Conservation (phyloP, 2,888 invertebrate genomes). For the Drosophila leonis region DNA sequence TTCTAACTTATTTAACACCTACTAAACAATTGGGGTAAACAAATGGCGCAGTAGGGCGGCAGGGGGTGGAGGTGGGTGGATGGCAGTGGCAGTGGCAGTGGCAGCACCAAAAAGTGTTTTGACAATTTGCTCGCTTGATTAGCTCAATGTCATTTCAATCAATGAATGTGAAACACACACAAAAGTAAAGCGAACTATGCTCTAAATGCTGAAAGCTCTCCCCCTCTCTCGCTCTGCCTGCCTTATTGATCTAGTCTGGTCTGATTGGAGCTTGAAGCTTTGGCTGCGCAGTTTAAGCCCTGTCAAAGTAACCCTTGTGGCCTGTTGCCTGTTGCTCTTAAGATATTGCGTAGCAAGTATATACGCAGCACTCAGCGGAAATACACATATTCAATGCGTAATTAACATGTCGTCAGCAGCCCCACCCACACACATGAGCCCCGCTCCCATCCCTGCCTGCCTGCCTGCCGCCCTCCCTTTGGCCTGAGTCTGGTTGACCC, state of each 20-base stretch:
- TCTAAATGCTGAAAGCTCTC: conserved; percentile 3
- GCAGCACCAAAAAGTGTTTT: conserved; percentile 15
- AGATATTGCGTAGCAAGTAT: conserved; percentile 37
- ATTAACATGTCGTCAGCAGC: conserved; percentile 50
- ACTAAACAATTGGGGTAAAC: conserved; percentile 13
- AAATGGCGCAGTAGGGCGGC: background rate
- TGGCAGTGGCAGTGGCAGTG: background rate
- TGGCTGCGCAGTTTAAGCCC: conserved; percentile 41
- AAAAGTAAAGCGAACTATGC: conserved; percentile 1
- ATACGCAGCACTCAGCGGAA: conserved; percentile 3
- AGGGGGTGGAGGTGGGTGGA: background rate
- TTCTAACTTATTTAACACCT: conserved; percentile 5
- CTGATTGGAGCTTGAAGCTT: background rate
- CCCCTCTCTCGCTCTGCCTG: no score
- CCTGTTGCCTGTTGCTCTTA: background rate
- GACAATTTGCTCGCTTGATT: conserved; percentile 41
- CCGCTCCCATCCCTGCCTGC: no score
- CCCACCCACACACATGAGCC: background rate
- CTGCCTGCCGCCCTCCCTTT: no score
- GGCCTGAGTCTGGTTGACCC: background rate
- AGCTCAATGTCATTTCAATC: conserved; percentile 66
- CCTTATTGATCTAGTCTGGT: background rate
- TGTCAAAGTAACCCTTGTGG: conserved; percentile 21
- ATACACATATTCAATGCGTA: conserved; percentile 52
- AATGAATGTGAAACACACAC: conserved; percentile 27